Evolutionary conservation across 2,113 vertebrate genomes (phyloP), one percentile per base, ranked within the genome.

Genomic region (Brienomyrus longianalis): DNA sequence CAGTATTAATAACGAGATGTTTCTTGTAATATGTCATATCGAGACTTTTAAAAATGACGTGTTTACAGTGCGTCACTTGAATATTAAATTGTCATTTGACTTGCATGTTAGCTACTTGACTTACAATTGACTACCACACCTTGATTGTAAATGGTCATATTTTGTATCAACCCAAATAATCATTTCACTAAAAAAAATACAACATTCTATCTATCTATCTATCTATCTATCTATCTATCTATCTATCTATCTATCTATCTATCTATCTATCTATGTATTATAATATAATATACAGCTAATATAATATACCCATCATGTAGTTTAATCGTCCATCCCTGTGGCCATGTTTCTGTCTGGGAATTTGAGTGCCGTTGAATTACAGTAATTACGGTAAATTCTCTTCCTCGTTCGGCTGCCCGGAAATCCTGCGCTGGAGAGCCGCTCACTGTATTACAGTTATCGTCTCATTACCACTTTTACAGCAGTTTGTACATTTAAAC

Each of bases 331-430:
- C 23, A 27, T 11, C 17, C 62, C 62, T 11, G 13, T 31, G 27
- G 62, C 13, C 35, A 80, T 80, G 35, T 43, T 43, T 17, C 35
- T 39, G 5, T 56, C 27, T 7, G 31, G 51, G 23, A 62, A 62
- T 11, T 2, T 2, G 2, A 11, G 35, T 62, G 52, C 85, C 31
- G 6, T 7, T n/a, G 43, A n/a, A 47, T 89, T 83, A 3, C 15
- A 11, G 74, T 43, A 21, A 83, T 83, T 89, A 89, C 88, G 88
- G 88, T 89, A 89, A 45, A 4, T n/a, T 1, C 2, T 62, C 27
- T 31, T 50, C 85, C 47, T 17, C 15, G 5, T 80, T 80, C 15
- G 74, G 62, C 10, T 47, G 43, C n/a, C 88, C 88, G 88, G 88
- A 89, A 77, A 23, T 89, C 47, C 45, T 51, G 48, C n/a, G 62